Percentiles rank a stretch among this genome's conserved stretches.
Conservation (phyloP, 2,113 vertebrate genomes). For the Physeter macrocephalus region DNA sequence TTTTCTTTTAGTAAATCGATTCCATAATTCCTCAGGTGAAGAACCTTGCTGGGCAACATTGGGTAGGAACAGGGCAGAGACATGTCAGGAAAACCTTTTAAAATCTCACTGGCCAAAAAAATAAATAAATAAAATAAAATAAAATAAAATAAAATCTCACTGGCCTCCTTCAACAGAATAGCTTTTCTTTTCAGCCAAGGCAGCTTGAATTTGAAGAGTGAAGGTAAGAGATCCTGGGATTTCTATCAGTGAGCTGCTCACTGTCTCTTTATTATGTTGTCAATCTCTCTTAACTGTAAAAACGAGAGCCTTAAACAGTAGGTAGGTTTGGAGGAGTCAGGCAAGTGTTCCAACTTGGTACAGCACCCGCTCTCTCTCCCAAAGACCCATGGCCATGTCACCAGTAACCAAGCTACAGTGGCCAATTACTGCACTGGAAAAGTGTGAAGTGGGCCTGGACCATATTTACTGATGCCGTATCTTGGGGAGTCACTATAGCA, state of each 20-base stretch:
- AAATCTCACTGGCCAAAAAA: background rate
- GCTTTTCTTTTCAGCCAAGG: background rate
- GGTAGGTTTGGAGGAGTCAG: background rate
- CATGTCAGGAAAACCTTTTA: background rate
- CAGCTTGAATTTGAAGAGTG: background rate
- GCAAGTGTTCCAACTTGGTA: background rate
- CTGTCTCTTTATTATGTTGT: background rate
- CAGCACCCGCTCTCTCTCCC: background rate
- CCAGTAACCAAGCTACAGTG: background rate
- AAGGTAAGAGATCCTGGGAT: background rate
- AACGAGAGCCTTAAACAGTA: background rate
- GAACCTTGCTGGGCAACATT: background rate
- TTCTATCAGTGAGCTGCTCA: background rate
- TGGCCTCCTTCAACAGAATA: background rate
- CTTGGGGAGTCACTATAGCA: background rate
- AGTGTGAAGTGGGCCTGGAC: background rate
- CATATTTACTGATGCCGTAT: fast-evolving
- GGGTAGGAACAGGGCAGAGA: background rate
- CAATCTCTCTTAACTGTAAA: background rate
- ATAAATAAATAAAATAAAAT: no score
- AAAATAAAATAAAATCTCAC: background rate
- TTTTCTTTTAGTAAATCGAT: background rate
- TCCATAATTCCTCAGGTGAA: background rate
- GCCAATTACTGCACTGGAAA: background rate
- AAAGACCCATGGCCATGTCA: background rate